phyloP scores from a whole-genome alignment of 1,140 invertebrate genomes.

The Pseudobourletiella spinata region DNA sequence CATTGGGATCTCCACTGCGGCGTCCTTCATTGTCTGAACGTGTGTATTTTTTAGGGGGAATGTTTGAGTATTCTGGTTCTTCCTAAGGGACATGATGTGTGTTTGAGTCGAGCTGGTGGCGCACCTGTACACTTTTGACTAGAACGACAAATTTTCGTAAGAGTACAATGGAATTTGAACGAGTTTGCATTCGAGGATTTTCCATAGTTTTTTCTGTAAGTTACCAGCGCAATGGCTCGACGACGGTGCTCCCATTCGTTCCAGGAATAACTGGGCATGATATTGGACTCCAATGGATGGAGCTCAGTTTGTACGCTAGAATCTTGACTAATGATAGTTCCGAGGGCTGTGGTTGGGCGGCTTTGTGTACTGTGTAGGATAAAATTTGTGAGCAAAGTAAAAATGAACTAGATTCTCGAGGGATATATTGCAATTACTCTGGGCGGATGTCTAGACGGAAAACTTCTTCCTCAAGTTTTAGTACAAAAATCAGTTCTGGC shows the following conservation, averaged over 20 bases:
- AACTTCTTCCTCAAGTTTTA: slow-evolving; percentile 15
- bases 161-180: too few species aligned
- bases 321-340: not conserved
- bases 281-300: slow-evolving; percentile 21
- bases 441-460: slow-evolving; percentile 1
- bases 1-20: slow-evolving; percentile 11
- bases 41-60: slow-evolving; percentile 5
- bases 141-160: too few species aligned
- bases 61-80: slow-evolving; percentile 17
- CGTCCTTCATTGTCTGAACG: slow-evolving; percentile 14
- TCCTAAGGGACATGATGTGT: slow-evolving; percentile 8
- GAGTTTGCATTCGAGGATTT: too few species aligned
- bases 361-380: not conserved
- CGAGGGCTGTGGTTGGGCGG: not conserved
- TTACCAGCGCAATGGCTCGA: slow-evolving; percentile 58
- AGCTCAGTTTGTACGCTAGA: slow-evolving; percentile 18
- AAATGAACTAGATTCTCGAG: too few species aligned
- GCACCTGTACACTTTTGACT: slow-evolving; percentile 47
- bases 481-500: slow-evolving; percentile 25
- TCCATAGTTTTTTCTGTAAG: too few species aligned
- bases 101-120: slow-evolving; percentile 55
- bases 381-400: not conserved
- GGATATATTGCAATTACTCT: slow-evolving; percentile 7
- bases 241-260: slow-evolving; percentile 66
- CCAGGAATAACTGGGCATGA: slow-evolving; percentile 50